These are phyloP conservation scores for Fragum sueziense DNA, from an alignment of 2,888 invertebrate genomes.

Conservation along the genomic window DNA sequence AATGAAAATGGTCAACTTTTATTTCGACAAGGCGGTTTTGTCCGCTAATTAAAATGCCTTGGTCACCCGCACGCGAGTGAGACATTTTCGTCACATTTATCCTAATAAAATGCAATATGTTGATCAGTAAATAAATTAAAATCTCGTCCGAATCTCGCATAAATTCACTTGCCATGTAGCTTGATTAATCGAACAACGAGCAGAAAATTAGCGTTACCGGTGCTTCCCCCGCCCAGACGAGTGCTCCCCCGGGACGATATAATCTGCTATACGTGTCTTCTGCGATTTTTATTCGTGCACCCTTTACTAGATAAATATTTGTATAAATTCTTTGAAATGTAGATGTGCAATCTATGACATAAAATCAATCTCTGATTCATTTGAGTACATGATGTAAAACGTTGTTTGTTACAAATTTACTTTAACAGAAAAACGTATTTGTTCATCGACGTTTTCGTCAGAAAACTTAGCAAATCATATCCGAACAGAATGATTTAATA, in stretches of 20 bases:
- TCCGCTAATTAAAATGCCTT: background rate
- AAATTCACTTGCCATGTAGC: conserved; percentile 28
- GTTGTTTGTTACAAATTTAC: too few species aligned
- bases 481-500: background rate
- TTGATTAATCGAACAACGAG: conserved; percentile 47
- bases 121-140: conserved; percentile 19
- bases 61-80: background rate
- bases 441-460: background rate
- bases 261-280: conserved; percentile 33
- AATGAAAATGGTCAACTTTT: too few species aligned
- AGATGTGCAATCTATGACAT: too few species aligned
- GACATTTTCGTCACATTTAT: conserved; percentile 11
- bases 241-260: conserved; percentile 45
- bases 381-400: too few species aligned
- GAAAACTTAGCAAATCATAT: background rate
- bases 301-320: background rate
- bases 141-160: conserved; percentile 17
- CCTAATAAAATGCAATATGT: conserved; percentile 15
- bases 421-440: background rate
- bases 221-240: conserved; percentile 18
- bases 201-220: conserved; percentile 48
- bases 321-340: background rate
- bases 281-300: conserved; percentile 3
- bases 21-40: too few species aligned
- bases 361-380: too few species aligned